Percentiles rank a stretch among this genome's conserved stretches.
Evolutionary conservation across 2,888 invertebrate genomes (phyloP).

Genomic region (Sesia bembeciformis): DNA sequence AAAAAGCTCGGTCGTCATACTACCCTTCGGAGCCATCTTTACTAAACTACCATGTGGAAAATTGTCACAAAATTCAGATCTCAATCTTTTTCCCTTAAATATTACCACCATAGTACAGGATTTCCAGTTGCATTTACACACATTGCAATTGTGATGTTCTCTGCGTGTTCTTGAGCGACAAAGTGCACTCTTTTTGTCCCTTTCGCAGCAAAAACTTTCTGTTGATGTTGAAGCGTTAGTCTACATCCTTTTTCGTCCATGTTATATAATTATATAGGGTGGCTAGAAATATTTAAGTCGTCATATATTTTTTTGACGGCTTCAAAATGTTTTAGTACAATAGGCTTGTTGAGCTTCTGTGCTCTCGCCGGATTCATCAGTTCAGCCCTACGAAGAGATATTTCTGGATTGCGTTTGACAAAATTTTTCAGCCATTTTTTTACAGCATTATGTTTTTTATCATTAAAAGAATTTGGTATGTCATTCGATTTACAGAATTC

Average conservation of each 20-base stretch:
- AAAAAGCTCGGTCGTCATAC: constrained; percentile 5
- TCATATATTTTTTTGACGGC: constrained; percentile 7
- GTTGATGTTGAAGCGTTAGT: constrained; percentile 1
- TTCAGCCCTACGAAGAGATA: constrained; percentile 1
- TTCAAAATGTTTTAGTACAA: constrained; percentile 6
- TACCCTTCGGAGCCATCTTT: constrained; percentile 6
- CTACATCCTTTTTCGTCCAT: constrained; percentile 4
- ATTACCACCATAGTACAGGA: not conserved
- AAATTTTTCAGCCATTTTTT: constrained; percentile 4
- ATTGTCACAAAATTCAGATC: constrained; percentile 3
- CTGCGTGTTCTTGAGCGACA: not conserved
- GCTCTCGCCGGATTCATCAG: constrained; percentile 5
- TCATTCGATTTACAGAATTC: not conserved
- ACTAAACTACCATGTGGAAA: constrained; percentile 4
- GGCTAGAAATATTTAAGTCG: constrained; percentile 2
- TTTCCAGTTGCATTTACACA: not conserved
- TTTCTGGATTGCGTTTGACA: constrained; percentile 1
- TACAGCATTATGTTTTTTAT: not conserved
- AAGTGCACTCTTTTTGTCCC: not conserved
- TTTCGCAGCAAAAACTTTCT: not conserved
- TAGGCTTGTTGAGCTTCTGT: constrained; percentile 11
- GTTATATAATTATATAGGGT: constrained; percentile 1
- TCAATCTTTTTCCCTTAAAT: constrained; percentile 4
- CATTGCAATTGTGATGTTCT: not conserved
- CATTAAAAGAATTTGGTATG: not conserved